These are phyloP conservation scores for Alces alces DNA, from an alignment of 2,113 vertebrate genomes.

Conservation along the genomic window DNA sequence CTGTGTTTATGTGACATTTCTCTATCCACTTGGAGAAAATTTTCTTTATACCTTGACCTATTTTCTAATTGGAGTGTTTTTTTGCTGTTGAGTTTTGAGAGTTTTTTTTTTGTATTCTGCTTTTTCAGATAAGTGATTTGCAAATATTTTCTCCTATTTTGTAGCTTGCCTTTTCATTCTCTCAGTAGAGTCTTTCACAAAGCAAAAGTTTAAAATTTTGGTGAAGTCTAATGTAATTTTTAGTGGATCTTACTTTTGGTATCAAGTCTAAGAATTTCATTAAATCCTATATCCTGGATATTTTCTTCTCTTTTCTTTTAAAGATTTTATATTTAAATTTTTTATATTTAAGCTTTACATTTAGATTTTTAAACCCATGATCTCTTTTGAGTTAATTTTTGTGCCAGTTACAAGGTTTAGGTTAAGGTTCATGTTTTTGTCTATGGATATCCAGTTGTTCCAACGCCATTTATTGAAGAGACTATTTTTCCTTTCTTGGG, in stretches of 20 bases:
- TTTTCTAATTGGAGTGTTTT: neutral
- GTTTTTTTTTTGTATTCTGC: neutral
- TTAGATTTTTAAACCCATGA: neutral
- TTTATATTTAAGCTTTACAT: neutral
- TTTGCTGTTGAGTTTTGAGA: neutral
- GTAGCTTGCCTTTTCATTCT: neutral
- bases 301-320: neutral
- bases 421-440: slow-evolving; percentile 10
- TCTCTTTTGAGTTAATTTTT: neutral
- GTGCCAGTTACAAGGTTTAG: neutral
- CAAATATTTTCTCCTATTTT: neutral
- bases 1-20: neutral
- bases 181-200: neutral
- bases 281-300: neutral
- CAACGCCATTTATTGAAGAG: neutral
- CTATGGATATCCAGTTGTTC: neutral
- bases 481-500: neutral
- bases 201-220: neutral
- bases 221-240: neutral
- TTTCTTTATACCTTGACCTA: neutral
- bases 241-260: neutral
- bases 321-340: neutral
- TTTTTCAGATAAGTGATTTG: neutral
- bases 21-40: neutral
- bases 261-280: neutral